These are phyloP conservation scores for Macropis europaea DNA, from an alignment of 2,888 invertebrate species.

Conservation along the genomic window DNA sequence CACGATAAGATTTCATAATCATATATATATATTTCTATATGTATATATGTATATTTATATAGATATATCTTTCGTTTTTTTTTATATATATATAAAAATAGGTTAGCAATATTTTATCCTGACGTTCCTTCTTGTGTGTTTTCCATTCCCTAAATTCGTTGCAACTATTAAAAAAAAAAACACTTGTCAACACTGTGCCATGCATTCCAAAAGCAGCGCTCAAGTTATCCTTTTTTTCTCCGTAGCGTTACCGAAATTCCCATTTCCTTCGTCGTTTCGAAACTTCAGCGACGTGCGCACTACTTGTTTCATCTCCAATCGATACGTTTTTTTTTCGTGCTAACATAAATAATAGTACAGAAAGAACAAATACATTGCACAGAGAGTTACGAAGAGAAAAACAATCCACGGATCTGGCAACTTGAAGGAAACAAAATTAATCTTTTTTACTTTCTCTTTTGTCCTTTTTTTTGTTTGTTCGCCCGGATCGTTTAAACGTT, in stretches of 20 bases:
- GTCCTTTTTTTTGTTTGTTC: not conserved
- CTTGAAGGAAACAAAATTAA: not conserved
- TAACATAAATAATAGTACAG: slow-evolving; percentile 7
- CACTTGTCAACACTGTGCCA: slow-evolving; percentile 60
- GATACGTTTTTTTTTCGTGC: not conserved
- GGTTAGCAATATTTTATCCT: slow-evolving; percentile 26
- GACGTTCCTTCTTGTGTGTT: slow-evolving; percentile 23
- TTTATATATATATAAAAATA: slow-evolving; percentile 38
- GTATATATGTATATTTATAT: not conserved
- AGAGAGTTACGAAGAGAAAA: not conserved
- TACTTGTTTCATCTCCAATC: no score
- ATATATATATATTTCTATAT: slow-evolving; percentile 14
- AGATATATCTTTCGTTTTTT: slow-evolving; percentile 11
- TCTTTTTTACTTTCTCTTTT: not conserved
- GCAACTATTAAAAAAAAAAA: slow-evolving; percentile 24
- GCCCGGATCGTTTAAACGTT: no score
- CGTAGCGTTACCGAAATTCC: not conserved
- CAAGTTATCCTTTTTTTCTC: not conserved
- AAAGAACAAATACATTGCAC: slow-evolving; percentile 31
- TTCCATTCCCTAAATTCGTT: slow-evolving; percentile 31
- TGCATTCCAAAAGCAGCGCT: slow-evolving; percentile 40
- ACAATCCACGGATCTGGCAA: not conserved
- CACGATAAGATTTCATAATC: slow-evolving; percentile 39
- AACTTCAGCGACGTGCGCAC: not conserved
- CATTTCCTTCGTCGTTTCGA: not conserved